These are phyloP conservation scores for Myrmecophaga tridactyla DNA, from an alignment of 2,113 vertebrate genomes.

Conservation along the genomic window DNA sequence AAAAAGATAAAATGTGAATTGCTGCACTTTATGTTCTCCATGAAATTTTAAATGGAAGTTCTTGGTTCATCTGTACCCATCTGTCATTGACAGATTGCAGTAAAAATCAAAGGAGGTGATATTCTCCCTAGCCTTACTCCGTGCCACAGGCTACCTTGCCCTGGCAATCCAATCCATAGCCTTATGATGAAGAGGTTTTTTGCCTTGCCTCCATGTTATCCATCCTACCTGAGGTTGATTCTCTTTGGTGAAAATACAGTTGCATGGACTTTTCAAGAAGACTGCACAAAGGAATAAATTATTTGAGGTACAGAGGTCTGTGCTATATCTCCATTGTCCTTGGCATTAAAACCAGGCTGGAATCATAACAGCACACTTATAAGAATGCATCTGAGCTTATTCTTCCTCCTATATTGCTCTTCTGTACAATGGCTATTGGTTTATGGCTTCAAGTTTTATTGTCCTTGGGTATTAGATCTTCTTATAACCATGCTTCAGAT, in stretches of 20 bases:
- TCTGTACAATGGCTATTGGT: neutral
- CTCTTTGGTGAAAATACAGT: neutral
- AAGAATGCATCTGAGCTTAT: neutral
- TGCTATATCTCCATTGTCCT: neutral
- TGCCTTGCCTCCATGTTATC: neutral
- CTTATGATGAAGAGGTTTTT: neutral
- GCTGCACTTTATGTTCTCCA: slow-evolving; percentile 40
- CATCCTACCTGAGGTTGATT: neutral
- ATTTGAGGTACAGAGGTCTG: neutral
- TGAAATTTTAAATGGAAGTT: slow-evolving; percentile 37
- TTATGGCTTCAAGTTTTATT: neutral
- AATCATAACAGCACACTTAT: neutral
- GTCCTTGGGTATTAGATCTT: neutral
- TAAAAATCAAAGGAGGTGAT: neutral
- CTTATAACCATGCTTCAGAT: neutral
- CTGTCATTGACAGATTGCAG: neutral
- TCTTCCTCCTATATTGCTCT: neutral
- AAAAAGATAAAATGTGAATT: slow-evolving; percentile 52
- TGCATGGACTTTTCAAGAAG: neutral
- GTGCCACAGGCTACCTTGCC: neutral
- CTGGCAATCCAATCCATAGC: neutral
- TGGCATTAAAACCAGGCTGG: neutral
- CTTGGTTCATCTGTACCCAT: neutral
- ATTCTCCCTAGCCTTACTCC: neutral
- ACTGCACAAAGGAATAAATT: neutral